Evolutionary conservation across 1,140 invertebrate species (phyloP).

Genomic region (Plodia interpunctella): DNA sequence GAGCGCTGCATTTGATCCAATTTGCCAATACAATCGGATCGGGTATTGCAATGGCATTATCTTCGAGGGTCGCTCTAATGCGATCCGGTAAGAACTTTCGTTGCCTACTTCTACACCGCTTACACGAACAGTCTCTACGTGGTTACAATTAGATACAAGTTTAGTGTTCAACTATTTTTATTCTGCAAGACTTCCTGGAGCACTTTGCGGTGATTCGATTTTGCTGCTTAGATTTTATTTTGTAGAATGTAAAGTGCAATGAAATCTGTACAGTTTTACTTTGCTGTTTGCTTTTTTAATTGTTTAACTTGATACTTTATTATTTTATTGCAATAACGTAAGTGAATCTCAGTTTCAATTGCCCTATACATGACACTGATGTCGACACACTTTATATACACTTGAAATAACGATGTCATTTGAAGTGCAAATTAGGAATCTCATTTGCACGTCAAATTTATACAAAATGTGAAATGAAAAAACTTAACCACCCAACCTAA

Average conservation of each 20-base stretch:
- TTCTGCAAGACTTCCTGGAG: neutral
- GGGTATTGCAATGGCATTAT: constrained; percentile 73
- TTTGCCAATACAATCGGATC: constrained; percentile 77
- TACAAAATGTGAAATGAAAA: too few species aligned
- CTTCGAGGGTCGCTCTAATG: constrained; percentile 56
- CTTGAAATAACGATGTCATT: too few species aligned
- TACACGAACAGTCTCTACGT: constrained; percentile 5
- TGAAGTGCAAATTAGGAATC: too few species aligned
- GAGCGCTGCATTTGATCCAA: constrained; percentile 77
- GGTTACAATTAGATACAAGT: constrained; percentile 7
- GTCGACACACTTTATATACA: too few species aligned
- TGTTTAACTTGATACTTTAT: neutral
- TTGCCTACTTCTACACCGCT: constrained; percentile 22
- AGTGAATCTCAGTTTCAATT: too few species aligned
- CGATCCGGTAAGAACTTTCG: constrained; percentile 53
- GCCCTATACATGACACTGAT: too few species aligned
- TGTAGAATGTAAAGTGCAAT: neutral
- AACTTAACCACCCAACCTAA: neutral
- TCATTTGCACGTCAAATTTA: too few species aligned
- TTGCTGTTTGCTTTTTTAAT: neutral
- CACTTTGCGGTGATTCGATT: constrained; percentile 1
- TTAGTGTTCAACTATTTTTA: constrained; percentile 4
- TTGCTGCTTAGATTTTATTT: constrained; percentile 2
- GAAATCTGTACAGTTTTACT: neutral
- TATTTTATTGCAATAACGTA: neutral